Percentiles rank a stretch among this genome's conserved stretches.
Conservation (phyloP, 92 coral and sea anemone species). For the Heteractis magnifica region DNA sequence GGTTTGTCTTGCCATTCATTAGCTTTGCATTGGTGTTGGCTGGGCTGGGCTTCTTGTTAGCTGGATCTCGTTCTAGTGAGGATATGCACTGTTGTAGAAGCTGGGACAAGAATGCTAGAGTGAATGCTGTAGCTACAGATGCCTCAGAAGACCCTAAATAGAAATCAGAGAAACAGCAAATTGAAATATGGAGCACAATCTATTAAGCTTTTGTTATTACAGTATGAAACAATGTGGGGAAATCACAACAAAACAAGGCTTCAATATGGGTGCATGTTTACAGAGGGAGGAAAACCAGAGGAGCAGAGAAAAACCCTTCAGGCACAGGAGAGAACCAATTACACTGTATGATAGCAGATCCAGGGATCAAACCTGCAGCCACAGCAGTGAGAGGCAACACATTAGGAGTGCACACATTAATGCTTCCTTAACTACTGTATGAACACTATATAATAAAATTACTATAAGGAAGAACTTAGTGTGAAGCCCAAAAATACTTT, state of each 20-base stretch:
- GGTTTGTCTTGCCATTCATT: constrained; percentile 45
- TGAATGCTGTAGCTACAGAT: constrained; percentile 72
- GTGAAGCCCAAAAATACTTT: too few relatives aligned
- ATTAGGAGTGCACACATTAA: too few relatives aligned
- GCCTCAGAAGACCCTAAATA: constrained; percentile 70
- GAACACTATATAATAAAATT: too few relatives aligned
- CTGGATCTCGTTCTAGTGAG: constrained; percentile 50
- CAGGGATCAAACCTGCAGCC: too few relatives aligned
- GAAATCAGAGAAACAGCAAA: neutral
- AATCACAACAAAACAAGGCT: too few relatives aligned
- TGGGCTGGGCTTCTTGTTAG: constrained; percentile 19
- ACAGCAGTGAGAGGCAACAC: too few relatives aligned
- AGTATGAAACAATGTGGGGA: too few relatives aligned
- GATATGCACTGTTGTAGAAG: constrained; percentile 74
- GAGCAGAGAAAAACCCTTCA: neutral
- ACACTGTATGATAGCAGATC: neutral
- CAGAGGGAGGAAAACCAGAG: neutral
- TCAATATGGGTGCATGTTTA: too few relatives aligned
- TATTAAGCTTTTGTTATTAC: too few relatives aligned
- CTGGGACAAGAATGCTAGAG: constrained; percentile 74
- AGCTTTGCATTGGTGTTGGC: constrained; percentile 20
- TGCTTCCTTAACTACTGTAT: too few relatives aligned
- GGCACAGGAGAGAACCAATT: neutral
- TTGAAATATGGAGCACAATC: too few relatives aligned
- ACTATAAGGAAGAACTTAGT: too few relatives aligned